Percentiles rank a stretch among this genome's conserved stretches.
These are phyloP conservation scores for Hemicrepidius hirtus DNA, from an alignment of 2,888 invertebrate species.

Conservation along the genomic window DNA sequence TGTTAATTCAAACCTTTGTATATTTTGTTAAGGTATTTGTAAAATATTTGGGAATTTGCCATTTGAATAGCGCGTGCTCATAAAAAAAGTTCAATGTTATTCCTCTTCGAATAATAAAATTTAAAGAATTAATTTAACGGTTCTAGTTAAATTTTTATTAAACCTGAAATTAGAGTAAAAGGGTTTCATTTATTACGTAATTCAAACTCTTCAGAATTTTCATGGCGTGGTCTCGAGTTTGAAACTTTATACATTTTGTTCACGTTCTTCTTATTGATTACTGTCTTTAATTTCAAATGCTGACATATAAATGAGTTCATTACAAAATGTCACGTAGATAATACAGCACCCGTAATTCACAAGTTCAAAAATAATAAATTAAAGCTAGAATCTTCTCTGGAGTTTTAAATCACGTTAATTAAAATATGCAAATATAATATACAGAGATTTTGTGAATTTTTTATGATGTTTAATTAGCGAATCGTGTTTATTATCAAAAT, in stretches of 20 bases:
- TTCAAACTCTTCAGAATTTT: no score
- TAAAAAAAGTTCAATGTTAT: not conserved
- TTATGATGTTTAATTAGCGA: no score
- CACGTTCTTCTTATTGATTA: constrained; percentile 43
- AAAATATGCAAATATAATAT: not conserved
- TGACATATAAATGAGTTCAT: constrained; percentile 59
- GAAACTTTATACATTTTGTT: constrained; percentile 17
- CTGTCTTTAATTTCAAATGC: constrained; percentile 28
- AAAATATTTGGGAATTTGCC: not conserved
- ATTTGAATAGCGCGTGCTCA: not conserved
- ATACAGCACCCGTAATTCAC: constrained; percentile 45
- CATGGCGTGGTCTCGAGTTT: not conserved
- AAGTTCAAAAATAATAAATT: constrained; percentile 24
- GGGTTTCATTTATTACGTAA: no score
- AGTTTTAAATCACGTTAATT: not conserved
- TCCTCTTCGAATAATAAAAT: no score
- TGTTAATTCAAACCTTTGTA: constrained; percentile 2
- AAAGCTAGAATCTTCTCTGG: not conserved
- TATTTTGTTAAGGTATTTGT: not conserved
- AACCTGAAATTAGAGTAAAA: not conserved
- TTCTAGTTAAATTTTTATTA: not conserved
- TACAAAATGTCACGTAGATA: constrained; percentile 58
- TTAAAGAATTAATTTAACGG: no score
- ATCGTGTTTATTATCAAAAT: no score
- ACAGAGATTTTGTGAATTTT: no score